Conservation (phyloP, 2,888 invertebrate species). For the Antheraea yamamai region DNA sequence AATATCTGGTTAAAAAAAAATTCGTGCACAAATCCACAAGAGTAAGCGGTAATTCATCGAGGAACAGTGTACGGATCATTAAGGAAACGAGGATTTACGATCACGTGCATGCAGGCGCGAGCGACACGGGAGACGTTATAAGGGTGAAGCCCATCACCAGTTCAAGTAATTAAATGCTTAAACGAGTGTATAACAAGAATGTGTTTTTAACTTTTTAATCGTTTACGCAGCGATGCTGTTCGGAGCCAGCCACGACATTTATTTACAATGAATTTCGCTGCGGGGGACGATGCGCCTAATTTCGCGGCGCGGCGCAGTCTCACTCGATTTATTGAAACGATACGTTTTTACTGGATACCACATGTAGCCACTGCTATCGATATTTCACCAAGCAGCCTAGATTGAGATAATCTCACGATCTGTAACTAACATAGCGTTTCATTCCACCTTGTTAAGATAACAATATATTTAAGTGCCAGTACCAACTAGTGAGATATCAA, state of each 20-base stretch:
- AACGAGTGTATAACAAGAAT: conserved; percentile 79
- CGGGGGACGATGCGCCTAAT: conserved; percentile 78
- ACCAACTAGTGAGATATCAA: not conserved
- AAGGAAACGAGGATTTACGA: conserved; percentile 77
- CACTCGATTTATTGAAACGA: conserved; percentile 78
- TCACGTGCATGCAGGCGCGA: conserved; percentile 56
- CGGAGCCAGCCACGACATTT: conserved; percentile 65
- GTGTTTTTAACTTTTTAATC: conserved; percentile 70
- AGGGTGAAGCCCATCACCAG: conserved; percentile 57
- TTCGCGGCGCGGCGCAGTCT: conserved; percentile 77
- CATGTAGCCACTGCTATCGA: conserved; percentile 72
- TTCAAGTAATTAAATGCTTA: conserved; percentile 79
- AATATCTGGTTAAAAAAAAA: conserved; percentile 66
- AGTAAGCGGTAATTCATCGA: conserved; percentile 74
- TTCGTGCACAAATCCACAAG: conserved; percentile 59
- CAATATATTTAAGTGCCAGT: not conserved
- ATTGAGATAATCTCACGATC: conserved; percentile 57
- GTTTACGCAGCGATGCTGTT: conserved; percentile 54
- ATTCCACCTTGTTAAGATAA: conserved; percentile 42
- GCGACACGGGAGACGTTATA: conserved; percentile 43
- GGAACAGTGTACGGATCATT: conserved; percentile 69
- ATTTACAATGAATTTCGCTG: conserved; percentile 80
- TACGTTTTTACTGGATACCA: conserved; percentile 74
- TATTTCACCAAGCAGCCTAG: conserved; percentile 69
- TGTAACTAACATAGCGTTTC: conserved; percentile 59